Evolutionary conservation across 2,113 vertebrate species (phyloP).

Genomic region (Ictalurus furcatus): DNA sequence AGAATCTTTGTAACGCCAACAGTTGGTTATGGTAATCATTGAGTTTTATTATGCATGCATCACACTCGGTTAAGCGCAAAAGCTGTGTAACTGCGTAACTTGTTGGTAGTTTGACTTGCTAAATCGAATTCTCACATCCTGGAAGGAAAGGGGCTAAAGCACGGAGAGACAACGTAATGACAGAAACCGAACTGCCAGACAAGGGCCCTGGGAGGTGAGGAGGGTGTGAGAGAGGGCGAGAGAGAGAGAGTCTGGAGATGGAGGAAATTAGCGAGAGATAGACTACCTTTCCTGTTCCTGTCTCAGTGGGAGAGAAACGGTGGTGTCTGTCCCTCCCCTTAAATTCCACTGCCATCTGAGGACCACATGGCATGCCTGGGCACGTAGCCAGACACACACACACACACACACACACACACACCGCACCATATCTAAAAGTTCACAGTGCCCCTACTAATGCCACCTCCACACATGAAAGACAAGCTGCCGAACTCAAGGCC

Average conservation of each 20-base stretch:
- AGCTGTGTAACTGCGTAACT: constrained; percentile 5
- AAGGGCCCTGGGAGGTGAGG: neutral
- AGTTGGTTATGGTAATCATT: constrained; percentile 16
- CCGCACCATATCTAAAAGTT: constrained; percentile 65
- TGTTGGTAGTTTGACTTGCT: constrained; percentile 20
- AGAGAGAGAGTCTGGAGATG: constrained; percentile 12
- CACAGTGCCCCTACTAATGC: constrained; percentile 70
- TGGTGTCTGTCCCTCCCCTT: constrained; percentile 72
- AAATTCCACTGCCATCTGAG: constrained; percentile 85
- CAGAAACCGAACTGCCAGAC: constrained; percentile 17
- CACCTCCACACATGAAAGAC: constrained; percentile 52
- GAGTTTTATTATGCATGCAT: neutral
- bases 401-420: constrained; percentile 68
- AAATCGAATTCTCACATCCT: constrained; percentile 65
- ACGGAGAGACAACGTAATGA: neutral
- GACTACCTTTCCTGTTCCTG: constrained; percentile 44
- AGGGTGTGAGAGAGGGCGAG: neutral
- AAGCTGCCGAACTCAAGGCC: constrained; percentile 7
- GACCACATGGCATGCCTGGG: constrained; percentile 82
- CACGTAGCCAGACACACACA: constrained; percentile 75
- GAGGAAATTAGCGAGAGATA: constrained; percentile 33
- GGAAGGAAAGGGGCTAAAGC: constrained; percentile 46
- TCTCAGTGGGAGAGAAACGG: constrained; percentile 43
- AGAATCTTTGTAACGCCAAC: neutral
- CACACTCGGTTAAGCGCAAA: constrained; percentile 12